Conservation (phyloP, 2,113 vertebrate genomes). For the Pavo muticus region DNA sequence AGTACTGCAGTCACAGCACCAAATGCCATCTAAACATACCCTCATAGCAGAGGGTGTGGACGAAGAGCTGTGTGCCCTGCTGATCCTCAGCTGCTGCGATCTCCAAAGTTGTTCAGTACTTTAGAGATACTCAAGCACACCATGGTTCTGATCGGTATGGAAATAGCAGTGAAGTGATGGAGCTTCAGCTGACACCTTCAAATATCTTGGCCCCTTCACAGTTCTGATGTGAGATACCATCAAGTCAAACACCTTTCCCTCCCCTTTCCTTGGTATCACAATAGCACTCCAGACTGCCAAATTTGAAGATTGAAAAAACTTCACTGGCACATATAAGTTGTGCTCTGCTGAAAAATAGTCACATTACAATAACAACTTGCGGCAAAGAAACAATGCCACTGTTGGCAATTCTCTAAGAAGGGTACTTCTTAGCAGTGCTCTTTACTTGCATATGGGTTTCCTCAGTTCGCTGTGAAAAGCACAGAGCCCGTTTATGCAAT, state of each 20-base stretch:
- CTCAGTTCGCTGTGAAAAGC: constrained; percentile 77
- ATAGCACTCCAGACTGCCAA: not conserved
- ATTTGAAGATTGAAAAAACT: not conserved
- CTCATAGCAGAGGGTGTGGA: not conserved
- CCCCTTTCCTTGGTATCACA: not conserved
- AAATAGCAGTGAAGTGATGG: not conserved
- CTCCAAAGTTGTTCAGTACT: not conserved
- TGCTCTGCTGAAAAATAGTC: not conserved
- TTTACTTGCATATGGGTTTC: constrained; percentile 82
- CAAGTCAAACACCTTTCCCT: not conserved
- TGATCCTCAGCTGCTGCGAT: not conserved
- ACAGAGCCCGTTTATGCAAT: constrained; percentile 79
- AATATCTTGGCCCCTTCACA: not conserved
- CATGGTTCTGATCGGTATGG: accelerated
- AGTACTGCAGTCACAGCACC: not conserved
- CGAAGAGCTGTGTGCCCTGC: not conserved
- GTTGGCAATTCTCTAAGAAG: not conserved
- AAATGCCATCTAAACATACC: accelerated
- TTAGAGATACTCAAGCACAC: not conserved
- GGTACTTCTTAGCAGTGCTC: not conserved
- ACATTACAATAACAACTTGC: accelerated
- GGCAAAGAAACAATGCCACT: not conserved
- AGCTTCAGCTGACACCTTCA: not conserved
- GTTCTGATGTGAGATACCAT: not conserved
- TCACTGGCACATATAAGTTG: not conserved